A percentile compares a stretch with the other conserved stretches of the same genome.
These are phyloP conservation scores for Heliconius congener DNA, from an alignment of 1,140 invertebrate genomes.

Conservation along the genomic window DNA sequence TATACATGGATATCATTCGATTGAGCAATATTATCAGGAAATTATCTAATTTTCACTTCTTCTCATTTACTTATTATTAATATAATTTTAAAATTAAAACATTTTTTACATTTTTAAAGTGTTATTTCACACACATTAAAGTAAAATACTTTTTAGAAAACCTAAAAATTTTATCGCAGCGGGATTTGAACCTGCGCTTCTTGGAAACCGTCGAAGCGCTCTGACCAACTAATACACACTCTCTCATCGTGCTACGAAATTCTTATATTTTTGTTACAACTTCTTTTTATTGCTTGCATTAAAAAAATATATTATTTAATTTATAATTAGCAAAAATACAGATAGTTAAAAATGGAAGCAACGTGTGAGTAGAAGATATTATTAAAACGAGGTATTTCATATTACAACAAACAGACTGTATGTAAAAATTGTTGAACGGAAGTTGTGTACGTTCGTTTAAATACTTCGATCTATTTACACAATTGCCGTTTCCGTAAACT, in stretches of 20 bases:
- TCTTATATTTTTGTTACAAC: no score
- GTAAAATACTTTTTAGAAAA: no score
- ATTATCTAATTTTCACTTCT: background rate
- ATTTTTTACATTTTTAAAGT: background rate
- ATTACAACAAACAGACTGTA: background rate
- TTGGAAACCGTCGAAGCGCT: no score
- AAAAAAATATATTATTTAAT: background rate
- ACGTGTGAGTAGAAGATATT: background rate
- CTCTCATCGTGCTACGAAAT: no score
- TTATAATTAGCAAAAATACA: background rate
- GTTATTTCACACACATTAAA: no score
- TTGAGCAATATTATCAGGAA: slow-evolving; percentile 22
- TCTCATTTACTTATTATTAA: background rate
- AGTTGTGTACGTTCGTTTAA: background rate
- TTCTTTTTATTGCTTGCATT: no score
- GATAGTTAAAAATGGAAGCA: background rate
- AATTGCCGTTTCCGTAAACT: background rate
- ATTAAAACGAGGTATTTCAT: slow-evolving; percentile 6
- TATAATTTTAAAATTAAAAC: slow-evolving; percentile 1
- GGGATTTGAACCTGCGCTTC: no score
- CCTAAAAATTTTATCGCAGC: no score
- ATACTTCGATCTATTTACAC: background rate
- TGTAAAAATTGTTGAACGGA: background rate
- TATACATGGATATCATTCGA: slow-evolving; percentile 15
- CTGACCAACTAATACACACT: no score